Evolutionary conservation across 30 jellyfish, hydroid and myxozoan genomes (phyloP).

Genomic region (Cassiopea xamachana): DNA sequence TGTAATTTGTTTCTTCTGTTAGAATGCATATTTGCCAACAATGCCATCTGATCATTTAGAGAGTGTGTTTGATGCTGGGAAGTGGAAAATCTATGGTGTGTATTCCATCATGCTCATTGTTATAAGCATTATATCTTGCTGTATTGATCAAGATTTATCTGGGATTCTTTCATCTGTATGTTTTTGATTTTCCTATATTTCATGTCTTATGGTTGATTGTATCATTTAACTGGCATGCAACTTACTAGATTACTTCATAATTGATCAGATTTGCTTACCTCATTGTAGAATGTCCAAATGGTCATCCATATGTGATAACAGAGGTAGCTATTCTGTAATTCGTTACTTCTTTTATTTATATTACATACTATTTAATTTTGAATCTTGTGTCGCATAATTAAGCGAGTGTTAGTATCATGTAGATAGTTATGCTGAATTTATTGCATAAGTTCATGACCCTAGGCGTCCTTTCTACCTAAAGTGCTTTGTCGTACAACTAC

Average conservation of each 20-base stretch:
- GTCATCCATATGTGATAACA: constrained; percentile 66
- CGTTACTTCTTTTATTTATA: neutral
- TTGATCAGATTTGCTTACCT: neutral
- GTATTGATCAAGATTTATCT: too few relatives aligned
- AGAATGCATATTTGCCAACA: constrained; percentile 76
- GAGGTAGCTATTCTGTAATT: constrained; percentile 18
- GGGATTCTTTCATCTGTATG: too few relatives aligned
- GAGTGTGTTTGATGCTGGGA: constrained; percentile 39
- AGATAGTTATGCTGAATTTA: neutral
- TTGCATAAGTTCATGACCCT: too few relatives aligned
- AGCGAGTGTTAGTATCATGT: neutral
- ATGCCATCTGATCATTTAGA: constrained; percentile 78
- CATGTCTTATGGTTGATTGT: too few relatives aligned
- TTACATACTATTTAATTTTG: too few relatives aligned
- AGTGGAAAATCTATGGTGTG: constrained; percentile 30
- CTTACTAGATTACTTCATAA: too few relatives aligned
- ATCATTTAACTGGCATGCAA: too few relatives aligned
- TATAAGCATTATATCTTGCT: neutral
- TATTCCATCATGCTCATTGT: neutral
- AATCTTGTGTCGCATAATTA: too few relatives aligned
- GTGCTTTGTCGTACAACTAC: too few relatives aligned
- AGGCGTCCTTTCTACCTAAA: too few relatives aligned
- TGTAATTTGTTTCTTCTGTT: neutral
- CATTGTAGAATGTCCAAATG: constrained; percentile 73
- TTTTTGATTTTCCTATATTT: too few relatives aligned